Conservation (phyloP, 2,113 vertebrate genomes). For the Ginglymostoma cirratum region DNA sequence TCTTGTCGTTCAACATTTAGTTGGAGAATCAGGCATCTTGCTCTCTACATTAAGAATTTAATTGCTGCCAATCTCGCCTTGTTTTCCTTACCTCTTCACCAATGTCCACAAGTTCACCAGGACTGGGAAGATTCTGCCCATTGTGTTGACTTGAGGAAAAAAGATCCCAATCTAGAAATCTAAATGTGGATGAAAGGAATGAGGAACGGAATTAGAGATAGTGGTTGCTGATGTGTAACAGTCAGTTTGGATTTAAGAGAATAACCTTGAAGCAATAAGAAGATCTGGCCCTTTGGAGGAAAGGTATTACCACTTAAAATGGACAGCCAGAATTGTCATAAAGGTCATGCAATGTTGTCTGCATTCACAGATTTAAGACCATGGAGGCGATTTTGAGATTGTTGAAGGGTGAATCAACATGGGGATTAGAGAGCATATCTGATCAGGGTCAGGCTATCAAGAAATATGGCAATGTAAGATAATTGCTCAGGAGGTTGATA, state of each 20-base stretch:
- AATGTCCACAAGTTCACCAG: no score
- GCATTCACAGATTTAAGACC: not conserved
- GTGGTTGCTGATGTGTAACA: not conserved
- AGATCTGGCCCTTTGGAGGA: not conserved
- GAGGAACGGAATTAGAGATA: not conserved
- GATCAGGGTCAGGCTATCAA: not conserved
- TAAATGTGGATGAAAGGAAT: not conserved
- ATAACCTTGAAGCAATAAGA: not conserved
- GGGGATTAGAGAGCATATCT: not conserved
- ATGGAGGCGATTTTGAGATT: not conserved
- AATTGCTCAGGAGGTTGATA: not conserved
- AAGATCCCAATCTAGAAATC: not conserved
- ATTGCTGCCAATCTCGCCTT: no score
- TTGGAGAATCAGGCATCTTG: no score
- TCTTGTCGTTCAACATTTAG: no score
- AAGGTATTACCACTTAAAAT: not conserved
- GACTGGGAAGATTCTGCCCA: no score
- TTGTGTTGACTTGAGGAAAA: no score
- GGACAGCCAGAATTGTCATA: not conserved
- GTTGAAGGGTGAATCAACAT: not conserved
- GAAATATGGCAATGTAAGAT: not conserved
- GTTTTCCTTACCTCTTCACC: no score
- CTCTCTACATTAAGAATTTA: no score
- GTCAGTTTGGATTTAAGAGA: not conserved
- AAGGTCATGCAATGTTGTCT: not conserved